Evolutionary conservation across 2,113 vertebrate genomes (phyloP).

Genomic region (Neotoma lepida): DNA sequence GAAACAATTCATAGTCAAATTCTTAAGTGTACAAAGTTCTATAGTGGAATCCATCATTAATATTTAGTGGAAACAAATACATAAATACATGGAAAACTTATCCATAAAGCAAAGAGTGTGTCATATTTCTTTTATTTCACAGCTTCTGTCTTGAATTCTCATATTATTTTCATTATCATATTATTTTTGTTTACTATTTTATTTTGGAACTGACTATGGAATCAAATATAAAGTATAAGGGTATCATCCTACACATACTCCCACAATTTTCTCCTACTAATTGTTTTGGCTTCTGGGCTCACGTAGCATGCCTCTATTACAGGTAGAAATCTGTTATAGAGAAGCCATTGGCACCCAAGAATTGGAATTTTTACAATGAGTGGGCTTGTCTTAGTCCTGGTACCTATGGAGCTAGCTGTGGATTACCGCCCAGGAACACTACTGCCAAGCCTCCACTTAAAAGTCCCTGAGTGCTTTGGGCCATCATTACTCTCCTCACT

Average conservation of each 20-base stretch:
- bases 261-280: too few species aligned
- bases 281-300: neutral
- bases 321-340: neutral
- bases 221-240: too few species aligned
- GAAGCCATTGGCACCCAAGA: neutral
- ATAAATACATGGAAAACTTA: neutral
- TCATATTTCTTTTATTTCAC: neutral
- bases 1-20: neutral
- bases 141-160: neutral
- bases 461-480: neutral
- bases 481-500: neutral
- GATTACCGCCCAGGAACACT: fast-evolving
- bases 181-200: neutral
- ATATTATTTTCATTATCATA: neutral
- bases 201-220: neutral
- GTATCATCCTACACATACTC: too few species aligned
- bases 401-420: neutral
- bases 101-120: neutral
- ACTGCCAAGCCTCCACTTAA: neutral
- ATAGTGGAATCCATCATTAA: neutral
- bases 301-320: too few species aligned
- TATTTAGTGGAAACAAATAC: neutral
- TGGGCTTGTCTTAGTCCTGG: neutral
- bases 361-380: neutral
- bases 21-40: constrained; percentile 2